phyloP scores from a whole-genome alignment of 1,140 invertebrate species.

The Tetramorium alpestre region DNA sequence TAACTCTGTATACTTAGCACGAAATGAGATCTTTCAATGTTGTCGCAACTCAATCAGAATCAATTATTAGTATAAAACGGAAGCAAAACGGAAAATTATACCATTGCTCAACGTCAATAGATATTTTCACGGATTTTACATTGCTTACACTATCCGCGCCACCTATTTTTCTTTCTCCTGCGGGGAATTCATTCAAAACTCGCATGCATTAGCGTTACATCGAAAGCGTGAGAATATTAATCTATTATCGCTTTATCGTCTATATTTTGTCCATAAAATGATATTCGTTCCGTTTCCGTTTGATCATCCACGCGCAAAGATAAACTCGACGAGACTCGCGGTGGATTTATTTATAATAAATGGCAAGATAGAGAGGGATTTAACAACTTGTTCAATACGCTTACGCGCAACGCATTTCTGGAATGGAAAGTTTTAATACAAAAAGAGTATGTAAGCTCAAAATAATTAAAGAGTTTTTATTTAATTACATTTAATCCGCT shows the following conservation, averaged over 20 bases:
- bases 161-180: constrained; percentile 7
- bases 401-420: background rate
- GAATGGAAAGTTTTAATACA: background rate
- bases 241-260: constrained; percentile 34
- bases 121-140: constrained; percentile 13
- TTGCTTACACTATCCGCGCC: constrained; percentile 2
- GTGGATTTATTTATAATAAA: constrained; percentile 45
- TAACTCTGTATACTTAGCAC: background rate
- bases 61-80: background rate
- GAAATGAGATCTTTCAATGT: background rate
- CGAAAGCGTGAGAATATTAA: constrained; percentile 24
- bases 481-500: background rate
- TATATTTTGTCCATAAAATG: constrained; percentile 24
- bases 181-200: constrained; percentile 3
- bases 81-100: background rate
- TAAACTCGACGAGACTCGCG: constrained; percentile 22
- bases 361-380: background rate
- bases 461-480: background rate
- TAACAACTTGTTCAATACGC: constrained; percentile 13
- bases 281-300: constrained; percentile 19
- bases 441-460: background rate
- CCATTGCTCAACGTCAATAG: background rate
- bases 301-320: constrained; percentile 21
- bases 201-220: background rate
- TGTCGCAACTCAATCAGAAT: background rate